A percentile compares a stretch with the other conserved stretches of the same genome.
Evolutionary conservation across 2,888 invertebrate genomes (phyloP).

Genomic region (Rhingia rostrata): DNA sequence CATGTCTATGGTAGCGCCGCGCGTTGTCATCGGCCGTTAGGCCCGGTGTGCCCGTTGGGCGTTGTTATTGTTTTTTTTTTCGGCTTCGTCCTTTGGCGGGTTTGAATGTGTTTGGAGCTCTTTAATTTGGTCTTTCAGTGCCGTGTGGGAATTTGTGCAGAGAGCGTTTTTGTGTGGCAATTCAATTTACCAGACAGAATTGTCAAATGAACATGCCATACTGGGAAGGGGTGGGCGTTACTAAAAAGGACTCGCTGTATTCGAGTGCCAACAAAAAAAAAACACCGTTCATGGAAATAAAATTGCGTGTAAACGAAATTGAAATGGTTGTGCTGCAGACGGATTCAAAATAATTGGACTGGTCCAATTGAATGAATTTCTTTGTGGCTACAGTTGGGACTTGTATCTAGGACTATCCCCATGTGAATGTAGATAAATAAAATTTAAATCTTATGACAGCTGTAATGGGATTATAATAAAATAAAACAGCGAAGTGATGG

Average conservation of each 20-base stretch:
- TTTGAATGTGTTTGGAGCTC: slow-evolving; percentile 68
- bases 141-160: slow-evolving; percentile 72
- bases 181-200: slow-evolving; percentile 71
- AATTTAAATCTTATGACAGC: slow-evolving; percentile 13
- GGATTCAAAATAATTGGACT: slow-evolving; percentile 44
- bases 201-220: slow-evolving; percentile 51
- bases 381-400: background rate
- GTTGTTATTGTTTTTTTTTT: slow-evolving; percentile 12
- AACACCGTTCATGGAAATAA: slow-evolving; percentile 28
- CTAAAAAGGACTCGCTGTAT: slow-evolving; percentile 6
- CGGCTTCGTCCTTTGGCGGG: slow-evolving; percentile 15
- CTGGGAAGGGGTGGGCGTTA: background rate
- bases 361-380: slow-evolving; percentile 4
- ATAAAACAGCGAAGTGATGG: background rate
- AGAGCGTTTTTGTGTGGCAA: slow-evolving; percentile 69
- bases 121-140: slow-evolving; percentile 78
- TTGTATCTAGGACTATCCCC: background rate
- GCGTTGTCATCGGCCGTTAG: slow-evolving; percentile 5
- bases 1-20: slow-evolving; percentile 44
- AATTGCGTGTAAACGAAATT: slow-evolving; percentile 59
- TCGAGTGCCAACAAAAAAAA: slow-evolving; percentile 1
- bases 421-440: slow-evolving; percentile 2
- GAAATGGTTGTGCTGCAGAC: slow-evolving; percentile 8
- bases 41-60: slow-evolving; percentile 5
- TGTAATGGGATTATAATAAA: slow-evolving; percentile 13